Evolutionary conservation across 2,888 invertebrate genomes (phyloP), one percentile per base, ranked within the genome.

Genomic region (Trichopria drosophilae): DNA sequence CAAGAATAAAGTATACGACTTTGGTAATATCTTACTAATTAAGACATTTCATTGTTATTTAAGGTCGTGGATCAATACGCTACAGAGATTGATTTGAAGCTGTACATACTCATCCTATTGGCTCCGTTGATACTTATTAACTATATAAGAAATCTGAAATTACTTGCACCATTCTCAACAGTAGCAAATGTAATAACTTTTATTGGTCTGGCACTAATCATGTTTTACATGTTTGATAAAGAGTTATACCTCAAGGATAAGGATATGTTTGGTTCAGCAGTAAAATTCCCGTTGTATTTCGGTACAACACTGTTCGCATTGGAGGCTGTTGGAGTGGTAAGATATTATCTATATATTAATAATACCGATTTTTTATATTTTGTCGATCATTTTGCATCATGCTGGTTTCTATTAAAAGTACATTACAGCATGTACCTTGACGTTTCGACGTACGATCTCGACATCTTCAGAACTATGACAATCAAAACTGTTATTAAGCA

Each of bases 241-340:
- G 78, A 87, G 18, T 81, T 85, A 0, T 68, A 77, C 0, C 62
- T 83, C 1, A 75, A 77, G 40, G 76, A 75, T 46, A 75, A 78
- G 60, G 77, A 78, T 59, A 76, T 76, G 58, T 66, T 82, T 10
- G 81, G 81, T 0, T 72, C 80, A 4, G 69, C 80, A 3, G 64
- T 77, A 40, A 63, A 71, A 55, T 83, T 87, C 66, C 90, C 92
- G 0, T 76, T 93, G 10, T 94, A 87, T 72, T 90, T 94, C 69
- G 94, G 95, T 2, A 94, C 93, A 0, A 90, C 91, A 2, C 79
- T 96, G 48, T 96, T 93, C 75, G 91, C 95, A 0, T 81, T 95
- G 62, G 95, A 88, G 62, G 87, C 88, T 1, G 87, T 88, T 23
- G 88, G 88, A 16, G 87, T 88, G 76, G 88, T 88, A 68, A 81